phyloP scores from a whole-genome alignment of 2,797 vertebrate species.

The Danio choprae region DNA sequence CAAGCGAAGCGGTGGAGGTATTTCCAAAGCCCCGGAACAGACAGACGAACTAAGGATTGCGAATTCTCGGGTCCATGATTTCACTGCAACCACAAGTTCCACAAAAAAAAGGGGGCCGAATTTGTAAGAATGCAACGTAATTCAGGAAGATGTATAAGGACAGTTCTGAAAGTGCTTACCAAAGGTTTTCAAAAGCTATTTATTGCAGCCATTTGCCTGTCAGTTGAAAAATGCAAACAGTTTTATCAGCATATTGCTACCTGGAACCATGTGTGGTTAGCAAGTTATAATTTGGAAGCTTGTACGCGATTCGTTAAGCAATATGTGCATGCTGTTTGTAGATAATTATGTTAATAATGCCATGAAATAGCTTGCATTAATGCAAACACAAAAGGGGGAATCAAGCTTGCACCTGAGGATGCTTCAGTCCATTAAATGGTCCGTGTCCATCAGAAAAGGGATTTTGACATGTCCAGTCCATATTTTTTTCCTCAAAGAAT shows the following conservation, averaged over 20 bases:
- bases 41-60: conserved; percentile 61
- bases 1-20: conserved; percentile 43
- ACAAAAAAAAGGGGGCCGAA: not conserved
- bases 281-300: conserved; percentile 25
- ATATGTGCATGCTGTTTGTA: conserved; percentile 51
- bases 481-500: conserved; percentile 59
- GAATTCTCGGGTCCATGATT: conserved; percentile 36
- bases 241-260: conserved; percentile 22
- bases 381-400: conserved; percentile 5
- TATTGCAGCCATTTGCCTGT: not conserved
- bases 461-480: conserved; percentile 52
- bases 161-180: conserved; percentile 37
- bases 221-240: conserved; percentile 19
- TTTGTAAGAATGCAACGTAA: conserved; percentile 35
- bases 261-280: conserved; percentile 29
- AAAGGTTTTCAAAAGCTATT: conserved; percentile 53
- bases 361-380: conserved; percentile 44
- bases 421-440: conserved; percentile 46
- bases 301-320: conserved; percentile 41
- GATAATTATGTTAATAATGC: conserved; percentile 51
- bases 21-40: conserved; percentile 63
- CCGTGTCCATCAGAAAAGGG: conserved; percentile 39
- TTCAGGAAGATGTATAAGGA: not conserved
- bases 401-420: conserved; percentile 44
- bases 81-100: not conserved